Percentiles rank a stretch among this genome's conserved stretches.
These are phyloP conservation scores for Polyommatus iphigenia DNA, from an alignment of 2,888 invertebrate species.

Conservation along the genomic window DNA sequence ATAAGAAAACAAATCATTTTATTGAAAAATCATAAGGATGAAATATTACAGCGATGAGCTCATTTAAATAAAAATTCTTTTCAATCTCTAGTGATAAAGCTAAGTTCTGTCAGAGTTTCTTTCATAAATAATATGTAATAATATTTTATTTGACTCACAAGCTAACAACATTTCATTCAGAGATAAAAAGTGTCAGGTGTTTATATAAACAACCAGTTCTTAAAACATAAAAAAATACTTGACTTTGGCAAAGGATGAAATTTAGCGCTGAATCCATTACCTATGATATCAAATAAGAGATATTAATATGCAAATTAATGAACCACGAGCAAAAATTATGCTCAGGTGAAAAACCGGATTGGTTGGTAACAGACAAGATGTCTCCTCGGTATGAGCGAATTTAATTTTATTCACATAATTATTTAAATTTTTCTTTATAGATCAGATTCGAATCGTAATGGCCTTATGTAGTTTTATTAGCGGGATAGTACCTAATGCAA, in stretches of 20 bases:
- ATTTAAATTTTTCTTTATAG: slow-evolving; percentile 29
- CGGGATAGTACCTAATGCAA: background rate
- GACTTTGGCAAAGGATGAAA: slow-evolving; percentile 38
- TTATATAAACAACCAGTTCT: slow-evolving; percentile 26
- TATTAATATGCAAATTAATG: slow-evolving; percentile 64
- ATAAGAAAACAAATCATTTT: background rate
- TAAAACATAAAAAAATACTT: slow-evolving; percentile 33
- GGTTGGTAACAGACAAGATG: slow-evolving; percentile 72
- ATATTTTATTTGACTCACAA: slow-evolving; percentile 2
- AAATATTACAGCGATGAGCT: slow-evolving; percentile 9
- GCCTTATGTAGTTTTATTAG: slow-evolving; percentile 10
- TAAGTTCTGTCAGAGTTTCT: slow-evolving; percentile 12
- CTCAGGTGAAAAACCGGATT: slow-evolving; percentile 76
- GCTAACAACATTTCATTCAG: slow-evolving; percentile 24
- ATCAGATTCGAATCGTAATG: slow-evolving; percentile 16
- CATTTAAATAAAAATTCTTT: background rate
- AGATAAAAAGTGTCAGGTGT: slow-evolving; percentile 28
- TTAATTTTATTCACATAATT: slow-evolving; percentile 24
- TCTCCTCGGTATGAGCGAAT: slow-evolving; percentile 51
- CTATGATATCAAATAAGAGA: slow-evolving; percentile 45
- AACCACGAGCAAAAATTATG: slow-evolving; percentile 58
- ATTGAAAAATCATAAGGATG: background rate
- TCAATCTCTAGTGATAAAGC: slow-evolving; percentile 11
- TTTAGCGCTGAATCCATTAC: slow-evolving; percentile 41
- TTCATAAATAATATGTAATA: slow-evolving; percentile 1